These are phyloP conservation scores for Argya squamiceps DNA, from an alignment of 2,797 vertebrate species.

Conservation along the genomic window DNA sequence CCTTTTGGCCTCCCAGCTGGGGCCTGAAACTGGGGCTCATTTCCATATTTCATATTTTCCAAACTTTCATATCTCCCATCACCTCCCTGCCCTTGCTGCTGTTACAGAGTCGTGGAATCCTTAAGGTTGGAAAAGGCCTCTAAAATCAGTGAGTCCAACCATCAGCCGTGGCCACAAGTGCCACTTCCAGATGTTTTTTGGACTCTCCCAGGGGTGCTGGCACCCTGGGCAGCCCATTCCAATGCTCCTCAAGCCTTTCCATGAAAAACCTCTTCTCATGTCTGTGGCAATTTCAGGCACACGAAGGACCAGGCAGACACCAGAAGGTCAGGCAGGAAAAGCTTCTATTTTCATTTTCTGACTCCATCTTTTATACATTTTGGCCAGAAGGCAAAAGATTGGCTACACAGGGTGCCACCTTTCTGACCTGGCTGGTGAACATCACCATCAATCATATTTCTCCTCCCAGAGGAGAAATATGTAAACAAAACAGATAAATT, in stretches of 20 bases:
- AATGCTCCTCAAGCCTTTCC: not conserved
- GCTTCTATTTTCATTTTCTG: too few relatives aligned
- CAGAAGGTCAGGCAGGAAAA: too few relatives aligned
- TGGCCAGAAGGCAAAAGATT: too few relatives aligned
- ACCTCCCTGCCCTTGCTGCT: not conserved
- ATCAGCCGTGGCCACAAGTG: not conserved
- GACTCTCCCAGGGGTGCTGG: not conserved
- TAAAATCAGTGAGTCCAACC: not conserved
- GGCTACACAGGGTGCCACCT: too few relatives aligned
- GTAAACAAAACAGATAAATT: too few relatives aligned
- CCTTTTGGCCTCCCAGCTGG: not conserved
- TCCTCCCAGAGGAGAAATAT: too few relatives aligned
- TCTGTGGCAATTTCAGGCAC: not conserved
- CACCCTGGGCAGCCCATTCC: not conserved
- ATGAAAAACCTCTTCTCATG: too few relatives aligned
- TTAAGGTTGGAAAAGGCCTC: not conserved
- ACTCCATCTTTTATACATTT: too few relatives aligned
- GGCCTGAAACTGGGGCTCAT: not conserved
- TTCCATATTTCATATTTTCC: too few relatives aligned
- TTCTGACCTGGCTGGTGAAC: too few relatives aligned
- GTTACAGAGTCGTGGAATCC: not conserved
- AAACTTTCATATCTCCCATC: not conserved
- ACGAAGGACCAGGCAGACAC: too few relatives aligned
- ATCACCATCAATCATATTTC: too few relatives aligned
- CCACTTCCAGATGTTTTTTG: accelerated